Base-by-base conservation (phyloP, 2,888 invertebrate genomes). In the Scaptomyza parva region DNA sequence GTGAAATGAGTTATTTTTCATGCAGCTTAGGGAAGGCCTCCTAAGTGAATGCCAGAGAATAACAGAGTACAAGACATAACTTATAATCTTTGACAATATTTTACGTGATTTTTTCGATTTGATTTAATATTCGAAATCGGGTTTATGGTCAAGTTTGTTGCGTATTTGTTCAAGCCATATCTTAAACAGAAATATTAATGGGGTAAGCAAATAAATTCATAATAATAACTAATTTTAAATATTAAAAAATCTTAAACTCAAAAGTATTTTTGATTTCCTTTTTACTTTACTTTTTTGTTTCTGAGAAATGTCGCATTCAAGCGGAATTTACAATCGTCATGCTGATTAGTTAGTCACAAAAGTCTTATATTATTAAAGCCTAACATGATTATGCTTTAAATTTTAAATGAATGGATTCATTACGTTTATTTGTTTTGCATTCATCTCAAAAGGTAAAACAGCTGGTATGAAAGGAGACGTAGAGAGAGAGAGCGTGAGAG, bases 1-100 rank as follows among this genome's bases (percentile, higher is more conserved):
- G 20, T 18, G 20, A 39, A 50, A 67, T 58, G 5, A 39, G 20
- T 17, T 51, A 30, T 51, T 39, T 45, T 54, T 26, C 30, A 43
- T 24, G 6, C 45, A 53, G 35, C n/a, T 18, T 4, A 7, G 20
- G 20, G n/a, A 54, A 35, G 24, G 17, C 18, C 50, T 11, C 28
- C 2, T 18, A 17, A 30, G 17, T 45, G 5, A 14, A 33, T 44
- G n/a, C n/a, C n/a, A n/a, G n/a, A n/a, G n/a, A n/a, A n/a, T n/a
- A n/a, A n/a, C n/a, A n/a, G 18, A 20, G 18, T 39, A 30, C 20
- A 12, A 12, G 12, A 17, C 6, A 28, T 44, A 44, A 28, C 11
- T 17, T 28, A 28, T 8, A 17, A 26, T 17, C 26, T 40, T 40
- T 30, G 7, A 8, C 8, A 26, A 45, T 20, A 30, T 30, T 45